Conservation (phyloP, 2,888 invertebrate species). For the Cosmia pyralina region DNA sequence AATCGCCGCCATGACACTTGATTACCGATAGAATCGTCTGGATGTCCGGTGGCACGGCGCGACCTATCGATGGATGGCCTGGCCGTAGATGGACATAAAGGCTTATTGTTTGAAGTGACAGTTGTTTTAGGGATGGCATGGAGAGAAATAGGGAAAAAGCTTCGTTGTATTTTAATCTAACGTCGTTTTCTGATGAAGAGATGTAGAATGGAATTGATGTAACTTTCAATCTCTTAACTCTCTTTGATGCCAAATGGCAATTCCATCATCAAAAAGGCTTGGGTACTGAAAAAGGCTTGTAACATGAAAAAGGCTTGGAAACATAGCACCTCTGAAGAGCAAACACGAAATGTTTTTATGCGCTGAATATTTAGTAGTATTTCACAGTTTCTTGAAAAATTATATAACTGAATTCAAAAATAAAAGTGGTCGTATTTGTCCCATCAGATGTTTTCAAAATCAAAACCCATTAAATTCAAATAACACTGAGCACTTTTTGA, state of each 20-base stretch:
- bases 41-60: slow-evolving; percentile 44
- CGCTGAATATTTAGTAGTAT: not conserved
- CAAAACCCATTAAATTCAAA: not conserved
- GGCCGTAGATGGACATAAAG: slow-evolving; percentile 50
- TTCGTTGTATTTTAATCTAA: not conserved
- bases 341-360: not conserved
- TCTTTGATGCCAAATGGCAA: not conserved
- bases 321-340: not conserved
- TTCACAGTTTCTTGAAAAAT: not conserved
- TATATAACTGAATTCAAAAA: not conserved
- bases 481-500: no score
- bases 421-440: not conserved
- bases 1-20: slow-evolving; percentile 48
- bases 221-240: not conserved
- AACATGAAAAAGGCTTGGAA: not conserved
- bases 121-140: slow-evolving; percentile 35
- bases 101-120: slow-evolving; percentile 62
- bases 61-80: slow-evolving; percentile 35
- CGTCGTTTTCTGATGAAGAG: not conserved
- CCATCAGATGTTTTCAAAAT: not conserved
- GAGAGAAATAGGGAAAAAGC: not conserved
- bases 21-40: slow-evolving; percentile 38
- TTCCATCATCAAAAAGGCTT: not conserved
- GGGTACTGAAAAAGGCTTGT: not conserved
- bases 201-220: not conserved